Base-by-base conservation (phyloP, 2,113 vertebrate genomes). In the Rhegmatorhina hoffmannsi region DNA sequence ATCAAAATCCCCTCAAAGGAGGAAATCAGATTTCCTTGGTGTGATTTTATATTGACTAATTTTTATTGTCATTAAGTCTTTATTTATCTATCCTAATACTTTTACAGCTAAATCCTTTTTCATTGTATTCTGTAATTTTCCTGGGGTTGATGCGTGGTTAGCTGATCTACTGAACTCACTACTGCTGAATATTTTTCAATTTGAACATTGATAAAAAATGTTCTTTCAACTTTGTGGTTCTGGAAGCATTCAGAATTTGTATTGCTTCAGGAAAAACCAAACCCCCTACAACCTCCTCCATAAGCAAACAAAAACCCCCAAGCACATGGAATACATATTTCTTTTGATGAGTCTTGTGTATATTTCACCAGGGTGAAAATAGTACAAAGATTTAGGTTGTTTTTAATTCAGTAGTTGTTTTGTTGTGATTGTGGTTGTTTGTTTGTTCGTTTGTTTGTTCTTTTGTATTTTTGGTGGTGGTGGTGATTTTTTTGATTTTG, bases 211-310 rank as follows among this genome's bases (percentile, higher is more conserved):
- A 47, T 24, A 78, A 90, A 53, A 7, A 49, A 25, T 34, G 7
- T 89, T 80, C 33, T 70, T 82, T 11, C 24, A 88, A 40, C 19
- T 63, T 66, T 2, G 2, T 62, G 24, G 10, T 44, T 24, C 29
- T 80, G 33, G 24, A 80, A 74, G 5, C 9, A 66, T 38, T 67
- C 40, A 84, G 31, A 69, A 84, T 69, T 56, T 23, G 1, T 62
- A 31, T 56, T 78, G 7, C 29, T 92, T 67, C 52, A 78, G 29
- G 7, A 36, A 84, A 84, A 55, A 0, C 0, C 2, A 29, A 64
- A 76, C 9, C 1, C 2, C 3, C 5, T 55, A 63, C 17, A 38
- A 15, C 2, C 1, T 2, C 10, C 10, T 46, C 23, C 2, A 5
- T 24, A 29, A 69, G 18, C 5, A 58, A 55, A 43, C 26, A 33